Evolutionary conservation across 2,113 vertebrate species (phyloP).

Genomic region (Triplophysa rosa): DNA sequence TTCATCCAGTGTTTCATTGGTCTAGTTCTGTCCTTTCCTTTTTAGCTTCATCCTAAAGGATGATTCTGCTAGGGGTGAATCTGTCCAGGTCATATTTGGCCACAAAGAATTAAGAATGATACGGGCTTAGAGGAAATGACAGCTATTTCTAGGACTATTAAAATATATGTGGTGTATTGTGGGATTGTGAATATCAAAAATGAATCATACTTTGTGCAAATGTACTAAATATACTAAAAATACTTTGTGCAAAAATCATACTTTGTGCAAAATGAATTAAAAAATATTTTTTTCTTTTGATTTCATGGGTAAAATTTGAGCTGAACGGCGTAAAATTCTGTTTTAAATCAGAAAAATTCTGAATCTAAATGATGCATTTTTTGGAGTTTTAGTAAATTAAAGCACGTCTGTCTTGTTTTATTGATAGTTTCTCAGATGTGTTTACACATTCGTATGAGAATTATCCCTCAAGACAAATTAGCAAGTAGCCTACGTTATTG

Average conservation of each 20-base stretch:
- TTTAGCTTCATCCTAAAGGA: not conserved
- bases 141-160: not conserved
- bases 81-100: not conserved
- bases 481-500: not conserved
- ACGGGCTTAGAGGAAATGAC: too few species aligned
- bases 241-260: too few species aligned
- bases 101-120: not conserved
- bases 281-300: not conserved
- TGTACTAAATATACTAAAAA: too few species aligned
- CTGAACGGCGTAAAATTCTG: not conserved
- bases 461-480: slow-evolving; percentile 11
- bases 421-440: not conserved
- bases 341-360: too few species aligned
- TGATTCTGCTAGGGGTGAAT: slow-evolving; percentile 4
- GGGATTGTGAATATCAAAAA: too few species aligned
- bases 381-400: not conserved
- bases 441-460: slow-evolving; percentile 18
- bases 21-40: slow-evolving; percentile 15
- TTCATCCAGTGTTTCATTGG: slow-evolving; percentile 45
- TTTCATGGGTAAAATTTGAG: not conserved
- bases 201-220: too few species aligned
- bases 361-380: slow-evolving; percentile 7
- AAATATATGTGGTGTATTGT: not conserved
- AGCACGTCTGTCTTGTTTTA: slow-evolving; percentile 2
- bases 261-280: too few species aligned